Evolutionary conservation across 1,140 invertebrate species (phyloP).

Genomic region (Phymorhynchus buccinoides): DNA sequence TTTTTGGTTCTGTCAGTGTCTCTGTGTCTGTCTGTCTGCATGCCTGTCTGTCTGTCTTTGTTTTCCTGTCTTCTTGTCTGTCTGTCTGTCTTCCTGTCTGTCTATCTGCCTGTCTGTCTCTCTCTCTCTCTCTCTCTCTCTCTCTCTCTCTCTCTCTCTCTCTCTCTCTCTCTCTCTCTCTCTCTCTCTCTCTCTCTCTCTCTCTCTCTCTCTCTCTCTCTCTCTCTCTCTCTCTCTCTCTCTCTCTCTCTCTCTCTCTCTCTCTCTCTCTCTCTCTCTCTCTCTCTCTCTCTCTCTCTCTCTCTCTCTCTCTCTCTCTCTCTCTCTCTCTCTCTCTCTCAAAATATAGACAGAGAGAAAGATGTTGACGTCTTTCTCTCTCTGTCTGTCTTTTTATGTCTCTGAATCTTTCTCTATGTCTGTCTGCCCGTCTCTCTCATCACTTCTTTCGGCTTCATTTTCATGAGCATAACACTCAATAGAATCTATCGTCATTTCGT

Average conservation of each 20-base stretch:
- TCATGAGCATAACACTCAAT: no score
- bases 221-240: no score
- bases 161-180: neutral
- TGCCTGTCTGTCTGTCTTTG: neutral
- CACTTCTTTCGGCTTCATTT: no score
- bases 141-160: neutral
- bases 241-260: no score
- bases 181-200: no score
- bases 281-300: neutral
- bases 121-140: neutral
- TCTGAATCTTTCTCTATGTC: neutral
- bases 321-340: neutral
- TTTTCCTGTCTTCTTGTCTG: neutral
- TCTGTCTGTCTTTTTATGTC: neutral
- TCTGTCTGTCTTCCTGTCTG: neutral
- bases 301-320: neutral
- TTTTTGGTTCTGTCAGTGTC: neutral
- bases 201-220: no score
- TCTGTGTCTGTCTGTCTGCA: neutral
- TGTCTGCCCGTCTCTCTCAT: conserved; percentile 5
- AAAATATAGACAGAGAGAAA: no score
- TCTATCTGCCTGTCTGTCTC: neutral
- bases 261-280: neutral
- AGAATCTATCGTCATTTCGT: no score
- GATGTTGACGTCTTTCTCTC: neutral